These are phyloP conservation scores for Polyergus mexicanus DNA, from an alignment of 1,140 invertebrate species.

Conservation along the genomic window DNA sequence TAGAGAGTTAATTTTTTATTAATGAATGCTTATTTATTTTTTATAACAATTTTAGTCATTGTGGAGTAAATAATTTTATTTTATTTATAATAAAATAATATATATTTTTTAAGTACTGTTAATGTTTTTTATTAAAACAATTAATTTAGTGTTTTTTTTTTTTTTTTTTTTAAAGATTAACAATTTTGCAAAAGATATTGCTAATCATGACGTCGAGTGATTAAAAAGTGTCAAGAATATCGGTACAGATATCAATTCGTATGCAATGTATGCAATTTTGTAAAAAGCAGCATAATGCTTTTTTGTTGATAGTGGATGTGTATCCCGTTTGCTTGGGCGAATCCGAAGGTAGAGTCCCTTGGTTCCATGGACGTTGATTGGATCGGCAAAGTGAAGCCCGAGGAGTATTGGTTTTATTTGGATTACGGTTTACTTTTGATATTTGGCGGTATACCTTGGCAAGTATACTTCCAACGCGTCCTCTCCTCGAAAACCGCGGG, in stretches of 20 bases:
- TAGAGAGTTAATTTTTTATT: not conserved
- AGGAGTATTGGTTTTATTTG: conserved; percentile 94
- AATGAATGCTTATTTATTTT: not conserved
- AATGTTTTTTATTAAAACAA: not conserved
- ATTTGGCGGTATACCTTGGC: conserved; percentile 99
- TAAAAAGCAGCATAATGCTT: conserved; percentile 5
- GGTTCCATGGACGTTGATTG: conserved; percentile 94
- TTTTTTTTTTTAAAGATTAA: too few relatives aligned
- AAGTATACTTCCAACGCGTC: conserved; percentile 99
- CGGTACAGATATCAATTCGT: too few relatives aligned
- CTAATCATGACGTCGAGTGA: too few relatives aligned
- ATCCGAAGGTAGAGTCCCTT: conserved; percentile 93
- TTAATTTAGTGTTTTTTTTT: too few relatives aligned
- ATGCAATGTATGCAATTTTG: not conserved
- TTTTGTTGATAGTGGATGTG: conserved; percentile 94
- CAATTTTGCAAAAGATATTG: too few relatives aligned
- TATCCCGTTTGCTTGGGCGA: conserved; percentile 97
- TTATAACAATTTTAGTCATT: not conserved
- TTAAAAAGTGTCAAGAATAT: too few relatives aligned
- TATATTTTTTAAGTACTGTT: not conserved
- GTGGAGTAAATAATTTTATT: not conserved
- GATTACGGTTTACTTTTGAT: conserved; percentile 97
- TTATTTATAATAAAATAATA: too few relatives aligned
- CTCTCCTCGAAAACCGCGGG: conserved; percentile 97
- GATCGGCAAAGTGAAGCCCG: conserved; percentile 93